Evolutionary conservation across 2,797 vertebrate genomes (phyloP).

Genomic region (Phrynocephalus forsythii): DNA sequence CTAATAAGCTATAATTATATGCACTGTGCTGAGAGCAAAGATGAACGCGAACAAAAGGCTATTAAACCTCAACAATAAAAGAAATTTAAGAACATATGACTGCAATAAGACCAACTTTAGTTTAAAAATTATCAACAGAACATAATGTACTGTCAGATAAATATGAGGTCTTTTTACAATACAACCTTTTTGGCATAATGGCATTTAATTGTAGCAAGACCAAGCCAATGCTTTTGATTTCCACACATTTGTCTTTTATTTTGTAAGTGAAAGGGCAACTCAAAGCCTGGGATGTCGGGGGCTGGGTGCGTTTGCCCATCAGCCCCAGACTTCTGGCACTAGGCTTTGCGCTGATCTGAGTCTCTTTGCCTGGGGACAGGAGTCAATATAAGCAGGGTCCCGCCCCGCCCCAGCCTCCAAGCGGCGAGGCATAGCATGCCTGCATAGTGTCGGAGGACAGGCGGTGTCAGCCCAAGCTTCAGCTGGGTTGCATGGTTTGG

Average conservation of each 20-base stretch:
- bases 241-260: background rate
- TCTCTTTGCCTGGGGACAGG: no score
- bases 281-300: no score
- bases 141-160: conserved; percentile 41
- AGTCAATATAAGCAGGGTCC: no score
- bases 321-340: no score
- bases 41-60: conserved; percentile 57
- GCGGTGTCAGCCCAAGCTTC: no score
- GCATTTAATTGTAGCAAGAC: conserved; percentile 29
- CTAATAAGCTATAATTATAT: conserved; percentile 56
- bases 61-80: conserved; percentile 45
- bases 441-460: no score
- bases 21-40: conserved; percentile 53
- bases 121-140: conserved; percentile 47
- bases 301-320: no score
- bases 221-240: background rate
- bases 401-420: no score
- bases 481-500: no score
- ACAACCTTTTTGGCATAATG: conserved; percentile 28
- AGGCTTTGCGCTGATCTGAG: no score
- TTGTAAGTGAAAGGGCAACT: background rate
- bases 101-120: conserved; percentile 46
- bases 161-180: conserved; percentile 22
- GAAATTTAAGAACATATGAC: conserved; percentile 48
- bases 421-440: no score